These are phyloP conservation scores for Spodoptera litura DNA, from an alignment of 1,140 invertebrate genomes.

Conservation along the genomic window DNA sequence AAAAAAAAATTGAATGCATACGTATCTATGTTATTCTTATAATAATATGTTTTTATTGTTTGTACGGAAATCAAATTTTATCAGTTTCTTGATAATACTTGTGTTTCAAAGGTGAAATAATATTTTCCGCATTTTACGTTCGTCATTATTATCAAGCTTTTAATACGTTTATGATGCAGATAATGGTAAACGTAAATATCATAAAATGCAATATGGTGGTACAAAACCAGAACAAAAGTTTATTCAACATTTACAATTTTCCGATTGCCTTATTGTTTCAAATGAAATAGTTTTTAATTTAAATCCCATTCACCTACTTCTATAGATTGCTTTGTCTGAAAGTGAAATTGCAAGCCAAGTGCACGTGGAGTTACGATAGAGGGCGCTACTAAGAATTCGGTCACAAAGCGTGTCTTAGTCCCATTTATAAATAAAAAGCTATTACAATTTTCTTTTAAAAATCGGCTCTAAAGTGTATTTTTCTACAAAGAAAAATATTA, in stretches of 20 bases:
- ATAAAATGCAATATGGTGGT: not conserved
- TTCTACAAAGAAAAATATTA: not conserved
- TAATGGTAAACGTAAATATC: not conserved
- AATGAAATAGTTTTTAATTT: no score
- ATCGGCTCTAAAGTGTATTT: not conserved
- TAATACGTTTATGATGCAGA: not conserved
- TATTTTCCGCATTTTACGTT: not conserved
- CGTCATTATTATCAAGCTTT: slow-evolving; percentile 11
- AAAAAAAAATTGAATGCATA: not conserved
- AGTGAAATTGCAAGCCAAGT: not conserved
- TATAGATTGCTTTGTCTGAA: not conserved
- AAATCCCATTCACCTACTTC: not conserved
- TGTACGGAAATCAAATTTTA: not conserved
- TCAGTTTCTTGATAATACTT: not conserved
- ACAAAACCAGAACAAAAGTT: not conserved
- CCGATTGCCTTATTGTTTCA: not conserved
- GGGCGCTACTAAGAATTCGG: not conserved
- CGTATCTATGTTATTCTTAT: no score
- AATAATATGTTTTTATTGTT: not conserved
- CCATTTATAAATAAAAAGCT: no score
- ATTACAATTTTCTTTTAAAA: not conserved
- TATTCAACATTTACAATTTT: not conserved
- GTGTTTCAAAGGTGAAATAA: not conserved
- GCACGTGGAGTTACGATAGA: not conserved
- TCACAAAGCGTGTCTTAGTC: no score